Conservation (phyloP, 2,888 invertebrate genomes). For the Drosophila trichaetosa region DNA sequence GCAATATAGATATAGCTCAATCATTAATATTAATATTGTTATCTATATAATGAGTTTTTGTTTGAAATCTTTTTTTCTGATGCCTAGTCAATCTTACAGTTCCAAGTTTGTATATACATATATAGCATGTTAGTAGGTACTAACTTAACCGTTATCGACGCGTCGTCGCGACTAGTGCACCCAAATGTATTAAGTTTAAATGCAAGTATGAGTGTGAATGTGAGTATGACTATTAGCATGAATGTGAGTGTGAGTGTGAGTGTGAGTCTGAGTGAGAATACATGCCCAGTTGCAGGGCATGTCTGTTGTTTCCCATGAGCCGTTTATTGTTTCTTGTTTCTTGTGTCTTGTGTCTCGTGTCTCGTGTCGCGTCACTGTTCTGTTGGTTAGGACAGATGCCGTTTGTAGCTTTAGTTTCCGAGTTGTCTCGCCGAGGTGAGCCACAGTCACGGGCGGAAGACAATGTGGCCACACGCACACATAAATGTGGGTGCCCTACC, state of each 20-base stretch:
- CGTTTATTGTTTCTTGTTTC: conserved; percentile 11
- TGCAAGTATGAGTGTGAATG: neutral
- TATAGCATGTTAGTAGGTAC: neutral
- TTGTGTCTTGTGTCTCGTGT: conserved; percentile 10
- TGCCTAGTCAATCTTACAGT: conserved; percentile 18
- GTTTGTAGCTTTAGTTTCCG: conserved; percentile 45
- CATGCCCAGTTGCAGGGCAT: conserved; percentile 16
- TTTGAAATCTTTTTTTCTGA: neutral
- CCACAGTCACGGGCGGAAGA: conserved; percentile 39
- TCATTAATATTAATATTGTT: neutral
- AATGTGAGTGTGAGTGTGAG: conserved; percentile 5
- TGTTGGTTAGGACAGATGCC: conserved; percentile 30
- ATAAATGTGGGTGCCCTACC: conserved; percentile 55
- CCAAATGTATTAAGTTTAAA: conserved; percentile 18
- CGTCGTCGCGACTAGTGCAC: conserved; percentile 44
- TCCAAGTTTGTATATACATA: neutral
- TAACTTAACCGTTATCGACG: conserved; percentile 31
- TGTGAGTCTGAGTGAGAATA: conserved; percentile 16
- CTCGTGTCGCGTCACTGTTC: conserved; percentile 24
- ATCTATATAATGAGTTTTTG: neutral
- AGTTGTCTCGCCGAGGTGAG: conserved; percentile 49
- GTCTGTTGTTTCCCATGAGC: conserved; percentile 22
- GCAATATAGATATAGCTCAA: neutral
- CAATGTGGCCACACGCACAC: conserved; percentile 59
- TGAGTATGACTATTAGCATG: conserved; percentile 1